Percentiles rank a stretch among this genome's conserved stretches.
phyloP scores from a whole-genome alignment of 2,888 invertebrate genomes.

The Drosophila birchii region DNA sequence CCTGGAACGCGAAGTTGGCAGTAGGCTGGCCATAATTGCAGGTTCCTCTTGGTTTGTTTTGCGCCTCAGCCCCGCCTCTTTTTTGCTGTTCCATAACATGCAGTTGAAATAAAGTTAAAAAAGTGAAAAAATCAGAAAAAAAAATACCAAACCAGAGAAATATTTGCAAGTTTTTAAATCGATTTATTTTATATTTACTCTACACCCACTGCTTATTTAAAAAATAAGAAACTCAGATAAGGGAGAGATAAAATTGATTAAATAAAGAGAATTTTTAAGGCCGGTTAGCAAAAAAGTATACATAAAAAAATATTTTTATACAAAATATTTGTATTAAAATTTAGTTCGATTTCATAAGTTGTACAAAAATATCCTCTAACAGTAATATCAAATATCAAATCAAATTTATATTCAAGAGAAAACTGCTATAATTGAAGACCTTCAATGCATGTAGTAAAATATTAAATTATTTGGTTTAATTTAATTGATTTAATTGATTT shows the following conservation, averaged over 20 bases:
- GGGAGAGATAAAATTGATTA: not conserved
- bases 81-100: conserved; percentile 11
- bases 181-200: not conserved
- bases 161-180: not conserved
- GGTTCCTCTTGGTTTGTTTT: conserved; percentile 15
- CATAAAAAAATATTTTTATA: too few relatives aligned
- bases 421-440: not conserved
- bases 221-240: not conserved
- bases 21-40: conserved; percentile 62
- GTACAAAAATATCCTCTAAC: not conserved
- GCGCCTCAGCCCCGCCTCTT: conserved; percentile 5
- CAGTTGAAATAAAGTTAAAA: conserved; percentile 15
- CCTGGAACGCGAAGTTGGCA: conserved; percentile 39
- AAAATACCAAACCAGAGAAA: not conserved
- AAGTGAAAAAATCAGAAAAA: not conserved
- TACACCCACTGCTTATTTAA: not conserved
- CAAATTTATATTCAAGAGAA: not conserved
- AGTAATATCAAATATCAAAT: not conserved
- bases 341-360: not conserved
- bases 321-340: not conserved
- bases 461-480: too few relatives aligned
- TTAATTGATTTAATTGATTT: too few relatives aligned
- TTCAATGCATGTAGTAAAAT: not conserved
- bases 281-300: not conserved
- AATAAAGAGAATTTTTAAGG: too few relatives aligned